Evolutionary conservation across 1,140 invertebrate species (phyloP).

Genomic region (Agrypnia vestita): DNA sequence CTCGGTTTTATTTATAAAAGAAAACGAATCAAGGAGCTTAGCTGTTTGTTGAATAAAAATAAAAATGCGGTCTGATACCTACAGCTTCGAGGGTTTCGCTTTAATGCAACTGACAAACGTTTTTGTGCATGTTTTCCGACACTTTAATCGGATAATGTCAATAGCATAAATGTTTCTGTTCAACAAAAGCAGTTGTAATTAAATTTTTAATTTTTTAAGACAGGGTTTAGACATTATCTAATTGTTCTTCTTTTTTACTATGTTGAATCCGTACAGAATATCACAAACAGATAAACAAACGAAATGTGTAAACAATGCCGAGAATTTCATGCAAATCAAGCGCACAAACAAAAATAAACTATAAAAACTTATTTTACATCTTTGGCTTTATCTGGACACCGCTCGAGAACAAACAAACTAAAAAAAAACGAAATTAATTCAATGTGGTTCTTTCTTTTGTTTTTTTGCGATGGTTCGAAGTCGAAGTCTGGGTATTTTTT

Average conservation of each 20-base stretch:
- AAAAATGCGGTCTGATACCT: too few species aligned
- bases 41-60: too few species aligned
- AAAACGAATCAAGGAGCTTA: too few species aligned
- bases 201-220: too few species aligned
- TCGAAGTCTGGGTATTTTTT: neutral
- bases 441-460: neutral
- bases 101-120: too few species aligned
- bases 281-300: neutral
- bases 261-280: neutral
- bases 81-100: too few species aligned
- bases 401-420: constrained; percentile 31
- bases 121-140: too few species aligned
- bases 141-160: too few species aligned
- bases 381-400: neutral
- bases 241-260: too few species aligned
- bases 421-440: neutral
- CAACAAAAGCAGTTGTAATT: too few species aligned
- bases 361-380: neutral
- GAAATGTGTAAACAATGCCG: constrained; percentile 9
- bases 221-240: too few species aligned
- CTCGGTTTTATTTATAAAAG: neutral
- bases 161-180: too few species aligned
- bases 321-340: constrained; percentile 47
- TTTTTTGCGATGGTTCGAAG: constrained; percentile 4
- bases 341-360: constrained; percentile 33